Evolutionary conservation across 2,113 vertebrate genomes (phyloP), one percentile per base, ranked within the genome.

Genomic region (Stigmatopora nigra): DNA sequence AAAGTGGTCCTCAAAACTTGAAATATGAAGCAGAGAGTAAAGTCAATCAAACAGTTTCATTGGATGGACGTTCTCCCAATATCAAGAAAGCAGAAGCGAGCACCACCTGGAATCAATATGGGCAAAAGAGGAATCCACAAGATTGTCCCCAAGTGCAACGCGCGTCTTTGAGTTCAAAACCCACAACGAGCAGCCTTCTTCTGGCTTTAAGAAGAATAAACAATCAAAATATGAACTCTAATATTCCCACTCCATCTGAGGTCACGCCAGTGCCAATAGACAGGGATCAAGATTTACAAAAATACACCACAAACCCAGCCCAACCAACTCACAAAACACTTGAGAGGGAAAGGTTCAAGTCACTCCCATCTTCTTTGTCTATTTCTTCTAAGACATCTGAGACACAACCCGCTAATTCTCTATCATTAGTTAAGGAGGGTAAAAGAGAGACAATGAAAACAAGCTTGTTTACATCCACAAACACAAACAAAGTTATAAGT

Each of bases 151-250:
- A 84, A 60, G 69, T 49, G 12, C 59, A 53, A 58, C 56, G 68
- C 14, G 81, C 83, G 19, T 59, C 77, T 71, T 19, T 66, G 68
- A 84, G 78, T 60, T 88, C 88, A 10, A 88, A 86, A 64, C 88
- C 89, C 66, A 85, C 84, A 63, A 89, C 85, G 7, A 90, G 89
- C 78, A 88, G 86, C 36, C 17, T 89, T 2, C 88, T 90, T 77
- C 75, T 90, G n/a, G 90, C 89, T 22, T 69, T 87, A 59, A 85
- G 91, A 53, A 80, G 77, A 65, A 20, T 62, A 5, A 75, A 87
- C 61, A 79, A 66, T 0, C 75, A 66, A 46, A 68, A 67, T 56
- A 82, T 64, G 47, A 83, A 59, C n/a, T 36, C 63, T 1, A 68
- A 64, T 52, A 22, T 36, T 48, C 61, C 77, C 11, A 8, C 19